Evolutionary conservation across 2,113 vertebrate genomes (phyloP), one percentile per base, ranked within the genome.

Genomic region (Platycercus adscitus): DNA sequence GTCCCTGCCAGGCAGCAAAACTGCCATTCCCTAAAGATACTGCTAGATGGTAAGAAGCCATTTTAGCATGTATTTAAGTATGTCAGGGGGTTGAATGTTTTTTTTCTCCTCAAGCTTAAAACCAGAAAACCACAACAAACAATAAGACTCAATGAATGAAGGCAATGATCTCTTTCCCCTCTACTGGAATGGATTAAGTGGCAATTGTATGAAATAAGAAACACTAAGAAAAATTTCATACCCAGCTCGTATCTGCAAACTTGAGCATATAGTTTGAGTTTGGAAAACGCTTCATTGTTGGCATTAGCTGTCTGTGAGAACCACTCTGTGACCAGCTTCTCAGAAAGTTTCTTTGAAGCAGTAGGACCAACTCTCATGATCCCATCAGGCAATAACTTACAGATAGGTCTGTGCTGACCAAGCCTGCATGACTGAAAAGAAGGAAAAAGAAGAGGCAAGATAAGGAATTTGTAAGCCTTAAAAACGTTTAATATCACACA

Each of bases 181-280:
- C 49, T 52, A 6, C 25, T 25, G 20, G 29, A 43, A 35, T 7
- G 14, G 43, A 69, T 3, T 13, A 61, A 61, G 44, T 35, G 10
- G 16, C 29, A 86, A 58, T 8, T 39, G 7, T 21, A 37, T 7
- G 26, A 84, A 81, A 78, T 21, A 75, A 85, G 37, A 63, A 91
- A 21, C 24, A 23, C 26, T 13, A 11, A 18, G 37, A 56, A 43
- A 9, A 46, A 35, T 8, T 11, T 28, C 97, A 14, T 98, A 99
- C 99, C 99, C 69, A 99, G 98, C 95, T 99, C 99, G 8, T 99
- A 99, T 98, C 98, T 99, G 98, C 99, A 99, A 92, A 99, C 99
- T 99, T 99, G 99, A 95, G 99, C 99, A 61, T 99, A 99, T 73
- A 99, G 98, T 97, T 99, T 99, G 94, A 99, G 99, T 97, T 99